Base-by-base conservation (phyloP, 2,113 vertebrate genomes). In the Tursiops truncatus region DNA sequence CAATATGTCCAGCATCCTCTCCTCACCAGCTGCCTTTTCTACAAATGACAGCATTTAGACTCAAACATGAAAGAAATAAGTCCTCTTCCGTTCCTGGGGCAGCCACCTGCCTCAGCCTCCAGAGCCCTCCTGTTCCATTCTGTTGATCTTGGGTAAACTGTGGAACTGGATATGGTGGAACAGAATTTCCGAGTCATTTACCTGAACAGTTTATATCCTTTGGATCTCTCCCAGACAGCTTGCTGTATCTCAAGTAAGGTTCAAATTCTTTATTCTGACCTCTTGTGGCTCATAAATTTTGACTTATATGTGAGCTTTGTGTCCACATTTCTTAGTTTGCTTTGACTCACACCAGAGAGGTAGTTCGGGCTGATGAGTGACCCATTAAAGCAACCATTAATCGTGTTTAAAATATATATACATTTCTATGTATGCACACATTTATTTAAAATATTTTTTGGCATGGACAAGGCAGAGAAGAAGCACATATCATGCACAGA, bases 291-390 rank as follows among this genome's bases (percentile, higher is more conserved):
- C 94, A 97, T 95, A 97, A 97, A 97, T 97, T 93, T 97, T 95
- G 97, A 94, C 68, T 96, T 93, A 96, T 96, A 31, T 97, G 47
- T 94, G 93, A 98, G 38, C 1, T 53, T 63, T 82, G 47, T 94
- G 71, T 91, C 36, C 79, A 87, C 33, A 26, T 98, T 97, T 97
- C 93, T 98, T 89, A 95, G 89, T 98, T 96, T 96, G 95, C 70
- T 98, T 98, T 98, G 95, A 97, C 93, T 97, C 97, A 76, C 62
- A 91, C 79, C 92, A 96, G 96, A 97, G 28, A 91, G 53, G 38
- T 97, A 15, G n/a, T 97, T 97, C 76, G 33, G 83, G 44, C 28
- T 91, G 44, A 80, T 89, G 77, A 95, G 41, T 95, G 68, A 91
- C 15, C 63, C 36, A 31, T 56, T 89, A 95, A 93, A 96, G 50